Evolutionary conservation across 2,113 vertebrate species (phyloP).

Genomic region (Prinia subflava): DNA sequence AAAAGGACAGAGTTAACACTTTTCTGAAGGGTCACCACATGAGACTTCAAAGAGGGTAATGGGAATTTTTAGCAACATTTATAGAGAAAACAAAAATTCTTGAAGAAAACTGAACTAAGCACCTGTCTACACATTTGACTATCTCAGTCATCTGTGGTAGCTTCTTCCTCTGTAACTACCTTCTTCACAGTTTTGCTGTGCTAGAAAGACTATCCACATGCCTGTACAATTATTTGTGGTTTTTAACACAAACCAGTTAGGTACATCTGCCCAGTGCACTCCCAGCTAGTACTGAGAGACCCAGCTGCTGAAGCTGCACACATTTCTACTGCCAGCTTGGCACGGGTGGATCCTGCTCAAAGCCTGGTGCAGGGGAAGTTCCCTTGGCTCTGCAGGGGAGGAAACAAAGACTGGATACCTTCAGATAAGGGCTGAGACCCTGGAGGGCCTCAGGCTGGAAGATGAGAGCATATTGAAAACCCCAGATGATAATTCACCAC

Average conservation of each 20-base stretch:
- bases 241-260: background rate
- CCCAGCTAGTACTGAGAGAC: background rate
- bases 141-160: background rate
- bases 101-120: background rate
- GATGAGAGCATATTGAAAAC: background rate
- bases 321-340: background rate
- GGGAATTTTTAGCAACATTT: background rate
- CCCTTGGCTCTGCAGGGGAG: background rate
- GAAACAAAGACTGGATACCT: background rate
- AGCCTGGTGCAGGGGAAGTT: background rate
- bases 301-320: background rate
- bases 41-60: background rate
- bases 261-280: background rate
- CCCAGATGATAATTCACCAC: accelerated
- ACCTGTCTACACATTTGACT: background rate
- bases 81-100: background rate
- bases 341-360: background rate
- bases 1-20: background rate
- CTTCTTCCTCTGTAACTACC: background rate
- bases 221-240: background rate
- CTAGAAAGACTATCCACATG: background rate
- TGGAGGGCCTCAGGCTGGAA: background rate
- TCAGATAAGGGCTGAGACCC: background rate
- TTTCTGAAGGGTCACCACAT: background rate
- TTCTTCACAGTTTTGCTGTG: background rate